Percentiles rank a stretch among this genome's conserved stretches.
Conservation (phyloP, 2,797 vertebrate genomes). For the Gymnopithys bicolor region DNA sequence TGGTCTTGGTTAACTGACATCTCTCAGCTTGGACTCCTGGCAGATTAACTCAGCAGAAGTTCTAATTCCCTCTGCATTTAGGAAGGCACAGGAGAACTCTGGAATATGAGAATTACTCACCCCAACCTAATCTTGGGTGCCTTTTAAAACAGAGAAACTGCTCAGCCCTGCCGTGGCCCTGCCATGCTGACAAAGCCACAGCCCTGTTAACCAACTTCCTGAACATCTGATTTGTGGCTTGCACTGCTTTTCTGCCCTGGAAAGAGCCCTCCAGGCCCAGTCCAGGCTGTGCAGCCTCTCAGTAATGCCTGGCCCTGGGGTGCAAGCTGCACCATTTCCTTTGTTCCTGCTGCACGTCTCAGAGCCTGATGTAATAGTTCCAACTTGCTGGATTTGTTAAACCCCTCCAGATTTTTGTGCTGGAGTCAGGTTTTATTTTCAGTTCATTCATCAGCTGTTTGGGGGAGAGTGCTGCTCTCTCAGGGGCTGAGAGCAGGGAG, state of each 20-base stretch:
- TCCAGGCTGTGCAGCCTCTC: not conserved
- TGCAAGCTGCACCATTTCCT: not conserved
- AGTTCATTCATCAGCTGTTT: not conserved
- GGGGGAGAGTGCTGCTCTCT: not conserved
- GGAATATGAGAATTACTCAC: not conserved
- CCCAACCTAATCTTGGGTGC: not conserved
- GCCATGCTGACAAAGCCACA: not conserved
- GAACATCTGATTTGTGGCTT: slow-evolving; percentile 46
- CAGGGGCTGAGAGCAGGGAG: not conserved
- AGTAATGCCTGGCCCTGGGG: not conserved
- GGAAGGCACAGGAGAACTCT: not conserved
- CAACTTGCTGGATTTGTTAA: not conserved
- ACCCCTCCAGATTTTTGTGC: not conserved
- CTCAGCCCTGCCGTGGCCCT: not conserved
- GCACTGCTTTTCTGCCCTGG: accelerated
- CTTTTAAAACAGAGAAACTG: not conserved
- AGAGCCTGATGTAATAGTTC: not conserved
- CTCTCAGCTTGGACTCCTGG: not conserved
- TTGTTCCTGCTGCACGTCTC: not conserved
- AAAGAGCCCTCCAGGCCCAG: not conserved
- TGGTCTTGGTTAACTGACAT: not conserved
- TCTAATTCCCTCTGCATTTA: not conserved
- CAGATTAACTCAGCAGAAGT: not conserved
- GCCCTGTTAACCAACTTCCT: slow-evolving; percentile 27
- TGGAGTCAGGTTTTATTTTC: not conserved